Conservation (phyloP, 2,888 invertebrate species). For the Cactoblastis cactorum region DNA sequence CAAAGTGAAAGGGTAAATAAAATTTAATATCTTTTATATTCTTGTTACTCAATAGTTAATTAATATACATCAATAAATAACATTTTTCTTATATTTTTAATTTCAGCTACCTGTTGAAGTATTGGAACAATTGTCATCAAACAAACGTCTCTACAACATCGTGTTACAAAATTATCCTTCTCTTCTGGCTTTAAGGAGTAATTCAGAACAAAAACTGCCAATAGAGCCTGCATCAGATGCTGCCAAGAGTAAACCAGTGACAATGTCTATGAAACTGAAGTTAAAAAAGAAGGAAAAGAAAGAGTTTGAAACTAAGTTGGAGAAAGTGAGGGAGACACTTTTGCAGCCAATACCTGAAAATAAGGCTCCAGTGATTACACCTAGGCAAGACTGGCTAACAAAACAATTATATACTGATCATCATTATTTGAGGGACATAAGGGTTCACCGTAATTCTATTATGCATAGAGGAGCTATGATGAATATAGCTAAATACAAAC, state of each 20-base stretch:
- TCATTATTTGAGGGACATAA: constrained; percentile 84
- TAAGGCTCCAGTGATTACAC: constrained; percentile 49
- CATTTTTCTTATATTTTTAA: constrained; percentile 21
- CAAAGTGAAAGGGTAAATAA: constrained; percentile 83
- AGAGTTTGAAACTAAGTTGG: constrained; percentile 63
- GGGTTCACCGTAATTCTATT: constrained; percentile 89
- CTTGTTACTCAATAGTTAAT: neutral
- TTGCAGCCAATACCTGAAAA: constrained; percentile 69
- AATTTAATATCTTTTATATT: constrained; percentile 1
- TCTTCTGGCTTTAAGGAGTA: constrained; percentile 80
- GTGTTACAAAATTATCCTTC: constrained; percentile 87
- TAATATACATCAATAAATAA: neutral
- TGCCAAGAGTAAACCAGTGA: constrained; percentile 74
- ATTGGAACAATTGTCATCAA: constrained; percentile 81
- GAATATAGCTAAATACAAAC: constrained; percentile 89
- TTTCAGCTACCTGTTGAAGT: constrained; percentile 85
- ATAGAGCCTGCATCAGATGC: constrained; percentile 45
- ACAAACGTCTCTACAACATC: constrained; percentile 83
- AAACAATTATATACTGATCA: constrained; percentile 80
- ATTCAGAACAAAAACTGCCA: constrained; percentile 81
- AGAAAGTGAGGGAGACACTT: constrained; percentile 58
- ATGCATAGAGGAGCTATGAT: constrained; percentile 93
- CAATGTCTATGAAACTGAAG: constrained; percentile 82
- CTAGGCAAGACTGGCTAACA: constrained; percentile 60
- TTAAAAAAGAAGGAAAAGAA: constrained; percentile 59